Evolutionary conservation across 1,140 invertebrate species (phyloP).

Genomic region (Oryctes rhinoceros): DNA sequence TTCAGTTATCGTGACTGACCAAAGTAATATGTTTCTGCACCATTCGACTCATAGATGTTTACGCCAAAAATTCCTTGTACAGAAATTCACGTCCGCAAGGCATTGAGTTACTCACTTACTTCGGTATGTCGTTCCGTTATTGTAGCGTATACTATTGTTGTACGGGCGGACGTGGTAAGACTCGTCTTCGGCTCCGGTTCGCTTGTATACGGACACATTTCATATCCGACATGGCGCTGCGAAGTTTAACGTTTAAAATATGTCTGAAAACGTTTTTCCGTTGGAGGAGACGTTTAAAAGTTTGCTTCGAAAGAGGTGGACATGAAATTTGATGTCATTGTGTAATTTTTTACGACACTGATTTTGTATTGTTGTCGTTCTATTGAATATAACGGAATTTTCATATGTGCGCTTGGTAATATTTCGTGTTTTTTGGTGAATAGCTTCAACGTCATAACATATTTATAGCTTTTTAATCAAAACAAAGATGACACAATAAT

Average conservation of each 20-base stretch:
- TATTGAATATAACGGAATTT: neutral
- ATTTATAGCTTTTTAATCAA: too few species aligned
- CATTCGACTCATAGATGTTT: constrained; percentile 24
- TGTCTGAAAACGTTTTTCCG: constrained; percentile 1
- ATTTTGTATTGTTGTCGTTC: neutral
- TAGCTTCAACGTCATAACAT: too few species aligned
- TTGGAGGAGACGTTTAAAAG: constrained; percentile 2
- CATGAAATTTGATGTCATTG: constrained; percentile 18
- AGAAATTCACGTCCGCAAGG: neutral
- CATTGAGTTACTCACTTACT: constrained; percentile 9
- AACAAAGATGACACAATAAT: too few species aligned
- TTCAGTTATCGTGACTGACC: constrained; percentile 35
- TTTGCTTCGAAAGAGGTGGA: neutral
- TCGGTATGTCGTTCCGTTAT: neutral
- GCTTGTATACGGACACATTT: constrained; percentile 11
- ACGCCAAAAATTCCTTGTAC: constrained; percentile 6
- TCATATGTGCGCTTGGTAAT: too few species aligned
- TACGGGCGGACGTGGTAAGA: neutral
- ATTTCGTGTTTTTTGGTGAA: too few species aligned
- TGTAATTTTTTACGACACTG: constrained; percentile 8
- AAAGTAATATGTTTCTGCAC: constrained; percentile 26
- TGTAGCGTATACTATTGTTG: neutral
- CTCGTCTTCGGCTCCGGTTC: neutral
- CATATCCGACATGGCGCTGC: constrained; percentile 16
- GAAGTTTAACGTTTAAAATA: constrained; percentile 30